A percentile compares a stretch with the other conserved stretches of the same genome.
phyloP scores from a whole-genome alignment of 2,113 vertebrate genomes.

The Tichodroma muraria region DNA sequence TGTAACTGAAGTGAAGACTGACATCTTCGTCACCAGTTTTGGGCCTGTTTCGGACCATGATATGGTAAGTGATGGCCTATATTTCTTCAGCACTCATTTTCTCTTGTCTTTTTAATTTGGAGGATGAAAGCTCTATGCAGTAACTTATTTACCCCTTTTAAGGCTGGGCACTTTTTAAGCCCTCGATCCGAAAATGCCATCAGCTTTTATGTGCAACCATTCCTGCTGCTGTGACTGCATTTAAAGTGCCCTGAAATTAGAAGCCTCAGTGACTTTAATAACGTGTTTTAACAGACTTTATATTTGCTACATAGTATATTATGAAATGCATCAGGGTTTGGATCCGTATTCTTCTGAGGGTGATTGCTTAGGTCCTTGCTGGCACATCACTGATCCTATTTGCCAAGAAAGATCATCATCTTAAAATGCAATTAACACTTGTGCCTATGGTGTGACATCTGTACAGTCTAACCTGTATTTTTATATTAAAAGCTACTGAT shows the following conservation, averaged over 20 bases:
- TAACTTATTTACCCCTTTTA: background rate
- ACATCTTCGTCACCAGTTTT: conserved; percentile 99
- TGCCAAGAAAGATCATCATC: conserved; percentile 25
- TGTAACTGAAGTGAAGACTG: conserved; percentile 99
- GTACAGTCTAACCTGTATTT: conserved; percentile 30
- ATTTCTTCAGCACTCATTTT: conserved; percentile 8
- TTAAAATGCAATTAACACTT: conserved; percentile 47
- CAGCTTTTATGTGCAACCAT: background rate
- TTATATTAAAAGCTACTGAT: conserved; percentile 46
- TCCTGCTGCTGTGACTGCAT: background rate
- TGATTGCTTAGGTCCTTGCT: conserved; percentile 3
- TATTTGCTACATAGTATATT: conserved; percentile 22
- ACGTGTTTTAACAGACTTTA: background rate
- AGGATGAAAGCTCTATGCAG: background rate
- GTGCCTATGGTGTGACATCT: background rate
- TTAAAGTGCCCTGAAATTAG: conserved; percentile 12
- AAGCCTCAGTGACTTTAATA: conserved; percentile 5
- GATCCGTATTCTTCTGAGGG: background rate
- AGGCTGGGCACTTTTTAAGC: background rate
- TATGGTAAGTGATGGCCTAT: conserved; percentile 82
- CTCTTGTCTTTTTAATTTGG: background rate
- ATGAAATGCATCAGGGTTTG: background rate
- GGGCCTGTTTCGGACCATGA: conserved; percentile 98
- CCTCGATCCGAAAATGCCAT: background rate
- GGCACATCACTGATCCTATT: conserved; percentile 36